A percentile compares a stretch with the other conserved stretches of the same genome.
phyloP scores from a whole-genome alignment of 2,888 invertebrate genomes.

The Cotesia congregata region DNA sequence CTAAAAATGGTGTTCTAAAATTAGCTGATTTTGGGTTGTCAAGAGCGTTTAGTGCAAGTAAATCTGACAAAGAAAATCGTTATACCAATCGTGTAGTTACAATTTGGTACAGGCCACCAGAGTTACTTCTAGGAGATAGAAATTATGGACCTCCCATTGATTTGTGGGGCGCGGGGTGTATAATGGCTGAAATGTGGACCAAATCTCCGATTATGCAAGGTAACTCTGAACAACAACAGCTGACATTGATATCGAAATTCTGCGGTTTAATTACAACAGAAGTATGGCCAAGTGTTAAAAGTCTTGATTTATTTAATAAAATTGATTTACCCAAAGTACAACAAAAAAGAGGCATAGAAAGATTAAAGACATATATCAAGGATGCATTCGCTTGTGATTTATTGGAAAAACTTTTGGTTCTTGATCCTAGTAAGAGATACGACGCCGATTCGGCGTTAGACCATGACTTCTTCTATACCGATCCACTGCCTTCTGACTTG shows the following conservation, averaged over 20 bases:
- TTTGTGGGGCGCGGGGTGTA: constrained; percentile 98
- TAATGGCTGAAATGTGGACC: constrained; percentile 99
- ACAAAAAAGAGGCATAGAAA: constrained; percentile 87
- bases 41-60: constrained; percentile 90
- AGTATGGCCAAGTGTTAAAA: constrained; percentile 94
- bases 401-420: constrained; percentile 88
- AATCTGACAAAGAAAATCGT: constrained; percentile 85
- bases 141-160: constrained; percentile 98
- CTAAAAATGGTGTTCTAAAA: constrained; percentile 93
- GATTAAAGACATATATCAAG: constrained; percentile 90
- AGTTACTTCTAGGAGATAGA: constrained; percentile 83
- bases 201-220: constrained; percentile 95
- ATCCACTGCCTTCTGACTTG: constrained; percentile 94
- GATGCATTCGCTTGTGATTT: constrained; percentile 94
- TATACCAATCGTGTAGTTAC: constrained; percentile 99
- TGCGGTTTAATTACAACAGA: constrained; percentile 96
- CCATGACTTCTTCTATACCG: constrained; percentile 99
- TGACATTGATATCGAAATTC: constrained; percentile 93
- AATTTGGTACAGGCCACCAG: constrained; percentile 90
- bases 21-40: constrained; percentile 98
- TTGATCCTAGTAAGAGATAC: constrained; percentile 90
- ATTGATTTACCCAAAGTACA: constrained; percentile 90
- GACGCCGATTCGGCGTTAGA: constrained; percentile 95
- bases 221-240: constrained; percentile 95
- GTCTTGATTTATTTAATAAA: constrained; percentile 87